A percentile compares a stretch with the other conserved stretches of the same genome.
These are phyloP conservation scores for Balaeniceps rex DNA, from an alignment of 2,113 vertebrate species.

Conservation along the genomic window DNA sequence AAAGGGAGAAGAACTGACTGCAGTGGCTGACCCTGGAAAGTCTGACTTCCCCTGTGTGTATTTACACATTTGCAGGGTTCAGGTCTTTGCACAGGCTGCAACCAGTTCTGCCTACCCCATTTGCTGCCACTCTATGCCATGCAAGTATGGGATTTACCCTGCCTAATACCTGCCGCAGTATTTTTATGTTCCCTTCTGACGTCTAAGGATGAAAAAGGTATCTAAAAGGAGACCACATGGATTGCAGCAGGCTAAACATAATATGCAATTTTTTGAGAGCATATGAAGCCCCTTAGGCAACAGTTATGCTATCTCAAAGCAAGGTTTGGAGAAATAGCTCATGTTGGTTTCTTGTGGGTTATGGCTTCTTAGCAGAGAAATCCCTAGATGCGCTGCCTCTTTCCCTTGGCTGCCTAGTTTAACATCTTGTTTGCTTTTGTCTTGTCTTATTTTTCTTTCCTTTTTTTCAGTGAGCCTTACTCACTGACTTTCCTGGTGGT, in stretches of 20 bases:
- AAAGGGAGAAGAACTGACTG: not conserved
- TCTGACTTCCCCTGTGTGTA: not conserved
- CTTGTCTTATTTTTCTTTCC: not conserved
- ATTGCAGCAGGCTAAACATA: not conserved
- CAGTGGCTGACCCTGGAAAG: not conserved
- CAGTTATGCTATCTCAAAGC: rapidly evolving
- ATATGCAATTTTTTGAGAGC: not conserved
- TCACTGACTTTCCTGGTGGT: not conserved
- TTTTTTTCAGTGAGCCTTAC: not conserved
- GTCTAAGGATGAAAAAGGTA: not conserved
- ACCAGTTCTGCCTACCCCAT: not conserved
- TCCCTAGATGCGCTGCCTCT: not conserved
- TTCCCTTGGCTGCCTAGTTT: not conserved
- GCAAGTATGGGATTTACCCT: not conserved
- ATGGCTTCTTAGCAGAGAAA: not conserved
- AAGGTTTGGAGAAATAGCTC: not conserved
- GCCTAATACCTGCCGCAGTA: not conserved
- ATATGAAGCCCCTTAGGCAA: not conserved
- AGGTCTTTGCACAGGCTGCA: not conserved
- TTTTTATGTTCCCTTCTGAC: not conserved
- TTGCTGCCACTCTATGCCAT: not conserved
- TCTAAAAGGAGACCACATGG: not conserved
- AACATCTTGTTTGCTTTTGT: not conserved
- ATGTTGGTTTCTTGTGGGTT: not conserved
- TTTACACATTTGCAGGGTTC: not conserved